Percentiles rank a stretch among this genome's conserved stretches.
These are phyloP conservation scores for Tapirus terrestris DNA, from an alignment of 2,113 vertebrate genomes.

Conservation along the genomic window DNA sequence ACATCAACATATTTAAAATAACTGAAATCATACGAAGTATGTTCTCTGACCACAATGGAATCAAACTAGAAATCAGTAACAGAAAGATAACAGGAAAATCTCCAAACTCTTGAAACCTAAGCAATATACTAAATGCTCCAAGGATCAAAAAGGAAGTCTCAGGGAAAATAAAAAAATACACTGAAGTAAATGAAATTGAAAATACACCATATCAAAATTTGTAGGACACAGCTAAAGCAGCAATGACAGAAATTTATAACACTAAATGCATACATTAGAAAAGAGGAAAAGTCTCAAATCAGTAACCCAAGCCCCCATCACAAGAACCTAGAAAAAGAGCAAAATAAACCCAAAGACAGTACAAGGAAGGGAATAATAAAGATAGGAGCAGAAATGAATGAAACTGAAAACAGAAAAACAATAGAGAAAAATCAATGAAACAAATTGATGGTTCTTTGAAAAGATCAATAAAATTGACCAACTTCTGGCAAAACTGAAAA, in stretches of 20 bases:
- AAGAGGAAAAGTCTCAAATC: conserved; percentile 16
- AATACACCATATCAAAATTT: background rate
- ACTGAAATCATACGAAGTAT: background rate
- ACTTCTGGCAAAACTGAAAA: background rate
- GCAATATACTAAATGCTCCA: background rate
- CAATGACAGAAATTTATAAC: background rate
- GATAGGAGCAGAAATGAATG: background rate
- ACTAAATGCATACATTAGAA: background rate
- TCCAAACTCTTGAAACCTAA: background rate
- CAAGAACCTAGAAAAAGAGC: background rate
- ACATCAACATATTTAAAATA: conserved; percentile 12
- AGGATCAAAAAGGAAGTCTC: background rate
- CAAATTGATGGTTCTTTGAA: background rate
- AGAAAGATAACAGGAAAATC: conserved; percentile 23
- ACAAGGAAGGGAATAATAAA: conserved; percentile 17
- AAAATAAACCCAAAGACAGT: conserved; percentile 41
- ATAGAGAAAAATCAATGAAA: background rate
- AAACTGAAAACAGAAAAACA: background rate
- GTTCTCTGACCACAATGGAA: background rate
- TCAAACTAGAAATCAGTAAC: conserved; percentile 16
- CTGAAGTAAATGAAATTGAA: background rate
- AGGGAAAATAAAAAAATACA: conserved; percentile 2
- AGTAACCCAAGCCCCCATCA: background rate
- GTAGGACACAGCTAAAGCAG: background rate
- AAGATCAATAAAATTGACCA: conserved; percentile 1